These are phyloP conservation scores for Trichonephila clavipes DNA, from an alignment of 1,140 invertebrate genomes.

Conservation along the genomic window DNA sequence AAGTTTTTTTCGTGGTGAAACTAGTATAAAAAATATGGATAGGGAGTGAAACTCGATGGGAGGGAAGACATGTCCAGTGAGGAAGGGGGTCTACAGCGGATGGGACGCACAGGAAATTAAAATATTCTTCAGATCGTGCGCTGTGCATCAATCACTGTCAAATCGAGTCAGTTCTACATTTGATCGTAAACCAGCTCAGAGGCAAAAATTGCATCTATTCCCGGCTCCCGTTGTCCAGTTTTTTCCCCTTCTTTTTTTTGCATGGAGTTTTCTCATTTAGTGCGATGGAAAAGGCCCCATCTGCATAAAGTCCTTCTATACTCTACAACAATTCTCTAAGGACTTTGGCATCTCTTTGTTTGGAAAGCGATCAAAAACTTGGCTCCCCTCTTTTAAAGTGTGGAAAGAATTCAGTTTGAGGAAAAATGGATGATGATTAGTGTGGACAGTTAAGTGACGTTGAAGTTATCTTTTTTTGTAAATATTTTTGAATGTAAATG, in stretches of 20 bases:
- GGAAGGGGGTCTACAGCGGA: constrained; percentile 48
- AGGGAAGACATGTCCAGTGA: constrained; percentile 52
- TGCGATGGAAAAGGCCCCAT: constrained; percentile 5
- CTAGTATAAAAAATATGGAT: not conserved
- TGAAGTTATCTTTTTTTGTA: too few species aligned
- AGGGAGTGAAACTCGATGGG: not conserved
- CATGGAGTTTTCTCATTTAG: constrained; percentile 53
- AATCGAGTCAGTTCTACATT: constrained; percentile 61
- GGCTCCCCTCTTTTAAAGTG: not conserved
- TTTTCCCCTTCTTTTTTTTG: not conserved
- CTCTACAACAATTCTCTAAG: not conserved
- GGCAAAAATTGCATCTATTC: constrained; percentile 57
- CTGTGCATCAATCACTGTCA: constrained; percentile 73
- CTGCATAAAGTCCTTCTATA: constrained; percentile 47
- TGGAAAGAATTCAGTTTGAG: not conserved
- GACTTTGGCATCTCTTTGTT: constrained; percentile 34
- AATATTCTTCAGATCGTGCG: constrained; percentile 72
- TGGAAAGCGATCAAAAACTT: constrained; percentile 13
- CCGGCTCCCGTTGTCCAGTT: not conserved
- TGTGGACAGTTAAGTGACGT: too few species aligned
- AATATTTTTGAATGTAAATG: too few species aligned
- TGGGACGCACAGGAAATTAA: constrained; percentile 72
- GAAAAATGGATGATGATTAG: too few species aligned
- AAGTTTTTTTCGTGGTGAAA: not conserved
- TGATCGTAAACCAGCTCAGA: constrained; percentile 57